These are phyloP conservation scores for Cataglyphis hispanica DNA, from an alignment of 1,140 invertebrate species.

Conservation along the genomic window DNA sequence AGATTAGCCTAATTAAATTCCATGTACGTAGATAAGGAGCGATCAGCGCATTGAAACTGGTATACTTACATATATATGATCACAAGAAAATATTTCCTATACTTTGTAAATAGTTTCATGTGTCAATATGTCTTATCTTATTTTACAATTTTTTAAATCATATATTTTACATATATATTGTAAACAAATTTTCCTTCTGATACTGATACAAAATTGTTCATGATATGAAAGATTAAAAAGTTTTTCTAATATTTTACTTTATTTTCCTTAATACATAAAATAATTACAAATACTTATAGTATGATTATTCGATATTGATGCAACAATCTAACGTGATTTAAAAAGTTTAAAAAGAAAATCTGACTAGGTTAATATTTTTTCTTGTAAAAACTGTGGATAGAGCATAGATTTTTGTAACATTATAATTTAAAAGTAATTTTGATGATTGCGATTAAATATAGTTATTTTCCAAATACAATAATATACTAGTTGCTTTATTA, in stretches of 20 bases:
- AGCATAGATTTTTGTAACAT: not conserved
- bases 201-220: conserved; percentile 16
- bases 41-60: conserved; percentile 25
- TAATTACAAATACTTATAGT: not conserved
- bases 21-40: conserved; percentile 48
- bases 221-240: not conserved
- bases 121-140: conserved; percentile 4
- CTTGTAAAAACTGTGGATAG: not conserved
- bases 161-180: conserved; percentile 28
- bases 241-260: conserved; percentile 18
- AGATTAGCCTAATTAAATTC: conserved; percentile 52
- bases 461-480: not conserved
- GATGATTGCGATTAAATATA: not conserved
- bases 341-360: not conserved
- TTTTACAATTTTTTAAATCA: conserved; percentile 24
- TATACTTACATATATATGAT: conserved; percentile 20
- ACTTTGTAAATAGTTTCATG: conserved; percentile 30
- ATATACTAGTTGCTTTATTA: conserved; percentile 11
- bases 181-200: conserved; percentile 33
- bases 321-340: not conserved
- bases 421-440: conserved; percentile 15
- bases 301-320: not conserved
- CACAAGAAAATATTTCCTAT: conserved; percentile 28
- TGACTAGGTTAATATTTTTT: not conserved
- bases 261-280: conserved; percentile 17